Evolutionary conservation across 2,113 vertebrate species (phyloP).

Genomic region (Sebastes fasciatus): DNA sequence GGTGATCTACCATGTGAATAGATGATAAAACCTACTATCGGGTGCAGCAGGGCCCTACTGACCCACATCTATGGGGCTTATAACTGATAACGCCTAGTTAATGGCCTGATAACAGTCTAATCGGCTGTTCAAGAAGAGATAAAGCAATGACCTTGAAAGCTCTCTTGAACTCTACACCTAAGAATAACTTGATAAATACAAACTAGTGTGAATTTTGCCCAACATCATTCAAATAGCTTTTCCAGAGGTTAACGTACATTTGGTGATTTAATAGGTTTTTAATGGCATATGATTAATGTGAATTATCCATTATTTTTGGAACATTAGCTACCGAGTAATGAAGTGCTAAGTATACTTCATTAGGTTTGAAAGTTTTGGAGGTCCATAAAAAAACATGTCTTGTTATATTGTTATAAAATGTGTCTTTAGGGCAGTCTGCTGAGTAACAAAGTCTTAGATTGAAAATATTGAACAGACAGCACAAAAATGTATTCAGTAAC

Average conservation of each 20-base stretch:
- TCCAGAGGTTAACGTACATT: background rate
- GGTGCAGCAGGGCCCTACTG: too few species aligned
- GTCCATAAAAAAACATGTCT: background rate
- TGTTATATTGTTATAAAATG: background rate
- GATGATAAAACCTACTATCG: too few species aligned
- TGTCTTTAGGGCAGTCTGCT: background rate
- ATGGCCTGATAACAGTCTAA: too few species aligned
- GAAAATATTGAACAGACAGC: background rate
- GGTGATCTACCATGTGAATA: too few species aligned
- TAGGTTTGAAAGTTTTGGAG: background rate
- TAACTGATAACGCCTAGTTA: too few species aligned
- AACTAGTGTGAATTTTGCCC: background rate
- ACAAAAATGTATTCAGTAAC: background rate
- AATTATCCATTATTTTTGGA: constrained; percentile 8
- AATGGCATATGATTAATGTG: background rate
- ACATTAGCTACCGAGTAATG: constrained; percentile 14
- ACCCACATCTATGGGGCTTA: too few species aligned
- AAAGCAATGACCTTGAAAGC: background rate
- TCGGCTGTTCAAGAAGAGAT: too few species aligned
- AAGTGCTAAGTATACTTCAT: background rate
- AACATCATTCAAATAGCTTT: background rate
- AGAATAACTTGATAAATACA: background rate
- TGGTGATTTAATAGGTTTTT: too few species aligned
- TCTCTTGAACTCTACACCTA: background rate
- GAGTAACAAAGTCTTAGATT: background rate